Evolutionary conservation across 2,113 vertebrate genomes (phyloP), one percentile per base, ranked within the genome.

Genomic region (Rhinopithecus roxellana): DNA sequence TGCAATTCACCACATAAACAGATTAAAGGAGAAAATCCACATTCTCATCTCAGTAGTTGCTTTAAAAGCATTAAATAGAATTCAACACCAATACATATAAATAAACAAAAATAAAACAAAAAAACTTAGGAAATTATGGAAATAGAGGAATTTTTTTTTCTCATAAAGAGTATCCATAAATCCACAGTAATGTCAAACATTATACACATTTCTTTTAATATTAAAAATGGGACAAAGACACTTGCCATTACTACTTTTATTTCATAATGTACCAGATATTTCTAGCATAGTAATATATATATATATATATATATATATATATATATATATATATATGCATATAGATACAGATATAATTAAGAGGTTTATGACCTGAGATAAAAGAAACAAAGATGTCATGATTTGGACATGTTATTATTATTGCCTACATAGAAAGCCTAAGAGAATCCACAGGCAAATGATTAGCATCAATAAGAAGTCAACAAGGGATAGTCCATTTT

Each of bases 381-480:
- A 38, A 93, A 84, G 74, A 50, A 88, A 38, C 72, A 79, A 94
- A 72, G 40, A 38, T 61, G 35, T 22, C 40, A 81, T 94, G 90
- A 84, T 69, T 88, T 78, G 5, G 14, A 84, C 55, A 88, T 45
- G 30, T 64, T 93, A 79, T 83, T 86, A 57, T 50, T 25, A 48
- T 43, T 93, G 23, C 20, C 35, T 70, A 81, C 4, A 20, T 43
- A 83, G 67, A 96, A 74, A 79, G 78, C 7, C 7, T 88, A 70
- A 84, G 20, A 93, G 18, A 93, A 85, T 77, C 77, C 85, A 75
- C 11, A 87, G 35, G 45, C 38, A 96, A 97, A 83, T 88, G 22
- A 81, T 81, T 79, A 88, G 55, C 90, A 91, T 84, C 88, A 94
- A 93, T 89, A 81, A 92, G 43, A 92, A 77, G n/a, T 83, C 78